Evolutionary conservation across 2,888 invertebrate genomes (phyloP).

Genomic region (Clistopyga incitator): DNA sequence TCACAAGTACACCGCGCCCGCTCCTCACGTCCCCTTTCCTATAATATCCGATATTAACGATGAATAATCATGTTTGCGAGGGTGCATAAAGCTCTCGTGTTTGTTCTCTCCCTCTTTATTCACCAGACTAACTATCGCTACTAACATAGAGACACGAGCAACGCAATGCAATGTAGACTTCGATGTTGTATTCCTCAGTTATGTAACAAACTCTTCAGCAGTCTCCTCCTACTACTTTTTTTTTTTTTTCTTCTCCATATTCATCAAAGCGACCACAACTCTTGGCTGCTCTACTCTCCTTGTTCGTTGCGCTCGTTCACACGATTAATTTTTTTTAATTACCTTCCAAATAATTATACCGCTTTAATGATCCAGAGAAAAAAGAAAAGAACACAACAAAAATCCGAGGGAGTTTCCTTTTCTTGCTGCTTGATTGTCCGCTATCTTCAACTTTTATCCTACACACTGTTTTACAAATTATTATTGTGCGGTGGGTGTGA

Average conservation of each 20-base stretch:
- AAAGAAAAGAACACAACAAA: background rate
- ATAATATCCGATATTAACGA: slow-evolving; percentile 51
- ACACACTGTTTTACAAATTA: slow-evolving; percentile 45
- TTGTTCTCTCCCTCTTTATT: slow-evolving; percentile 21
- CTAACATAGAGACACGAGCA: background rate
- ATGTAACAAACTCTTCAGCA: slow-evolving; percentile 43
- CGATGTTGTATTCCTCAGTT: slow-evolving; percentile 34
- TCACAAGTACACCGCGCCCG: slow-evolving; percentile 8
- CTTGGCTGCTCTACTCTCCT: slow-evolving; percentile 11
- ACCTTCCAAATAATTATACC: slow-evolving; percentile 31
- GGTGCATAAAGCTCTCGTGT: slow-evolving; percentile 35
- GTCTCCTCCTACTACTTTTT: background rate
- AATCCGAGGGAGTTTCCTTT: background rate
- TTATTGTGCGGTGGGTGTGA: slow-evolving; percentile 26
- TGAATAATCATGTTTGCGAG: slow-evolving; percentile 59
- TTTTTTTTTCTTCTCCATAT: background rate
- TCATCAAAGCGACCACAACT: slow-evolving; percentile 26
- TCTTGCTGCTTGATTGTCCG: background rate
- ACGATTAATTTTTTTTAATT: slow-evolving; percentile 53
- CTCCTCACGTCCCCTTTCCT: slow-evolving; percentile 12
- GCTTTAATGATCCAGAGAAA: background rate
- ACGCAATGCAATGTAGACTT: background rate
- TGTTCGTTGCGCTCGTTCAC: background rate
- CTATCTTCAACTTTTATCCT: background rate
- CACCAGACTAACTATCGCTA: background rate